These are phyloP conservation scores for Trogon surrucura DNA, from an alignment of 2,113 vertebrate genomes.

Conservation along the genomic window DNA sequence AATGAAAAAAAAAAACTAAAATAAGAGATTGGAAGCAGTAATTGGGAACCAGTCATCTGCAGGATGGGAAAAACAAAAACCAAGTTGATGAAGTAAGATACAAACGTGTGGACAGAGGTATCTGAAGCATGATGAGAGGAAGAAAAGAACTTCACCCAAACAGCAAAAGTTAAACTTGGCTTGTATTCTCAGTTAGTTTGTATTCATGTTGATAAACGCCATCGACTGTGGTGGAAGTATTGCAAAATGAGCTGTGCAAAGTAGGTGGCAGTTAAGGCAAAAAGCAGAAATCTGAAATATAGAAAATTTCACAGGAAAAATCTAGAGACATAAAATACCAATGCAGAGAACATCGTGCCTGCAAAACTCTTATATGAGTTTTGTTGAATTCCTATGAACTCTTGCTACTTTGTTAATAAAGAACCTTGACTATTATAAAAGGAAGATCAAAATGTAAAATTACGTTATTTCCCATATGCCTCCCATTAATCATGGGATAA, in stretches of 20 bases:
- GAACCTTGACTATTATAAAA: background rate
- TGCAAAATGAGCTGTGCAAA: background rate
- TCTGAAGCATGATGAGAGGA: background rate
- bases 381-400: background rate
- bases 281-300: background rate
- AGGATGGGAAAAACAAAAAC: background rate
- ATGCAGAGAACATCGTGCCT: background rate
- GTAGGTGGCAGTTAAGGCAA: background rate
- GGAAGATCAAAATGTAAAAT: background rate
- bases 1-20: background rate
- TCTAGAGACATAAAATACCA: background rate
- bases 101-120: fast-evolving
- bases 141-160: background rate
- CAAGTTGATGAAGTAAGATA: background rate
- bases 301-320: background rate
- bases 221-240: background rate
- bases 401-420: background rate
- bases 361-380: background rate
- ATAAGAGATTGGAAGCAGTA: background rate
- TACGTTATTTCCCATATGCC: background rate
- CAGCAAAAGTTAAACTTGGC: background rate
- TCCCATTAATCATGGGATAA: background rate
- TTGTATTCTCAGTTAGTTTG: background rate
- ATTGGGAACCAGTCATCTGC: background rate
- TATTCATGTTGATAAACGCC: background rate